Conservation (phyloP, 2,888 invertebrate genomes). For the Philereme vetulata region DNA sequence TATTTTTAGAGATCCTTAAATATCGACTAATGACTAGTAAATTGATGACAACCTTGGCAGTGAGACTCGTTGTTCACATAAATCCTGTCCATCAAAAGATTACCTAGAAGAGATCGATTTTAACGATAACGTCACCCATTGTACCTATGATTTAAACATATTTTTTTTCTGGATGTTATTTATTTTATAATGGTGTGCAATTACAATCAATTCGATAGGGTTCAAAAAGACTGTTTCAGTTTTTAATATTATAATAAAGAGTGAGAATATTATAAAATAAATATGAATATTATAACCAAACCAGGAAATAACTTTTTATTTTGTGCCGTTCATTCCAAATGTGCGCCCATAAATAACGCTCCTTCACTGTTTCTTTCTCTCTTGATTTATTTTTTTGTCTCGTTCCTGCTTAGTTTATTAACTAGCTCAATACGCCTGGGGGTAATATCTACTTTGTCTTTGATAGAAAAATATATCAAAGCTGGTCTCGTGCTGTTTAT, state of each 20-base stretch:
- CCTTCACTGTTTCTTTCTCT: slow-evolving; percentile 69
- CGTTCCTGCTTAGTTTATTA: slow-evolving; percentile 68
- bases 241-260: slow-evolving; percentile 6
- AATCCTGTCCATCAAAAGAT: no score
- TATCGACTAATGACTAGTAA: no score
- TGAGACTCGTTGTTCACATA: no score
- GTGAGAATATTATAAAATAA: slow-evolving; percentile 39
- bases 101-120: no score
- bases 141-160: no score
- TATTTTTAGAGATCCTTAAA: no score
- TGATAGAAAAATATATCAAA: slow-evolving; percentile 31
- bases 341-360: slow-evolving; percentile 82
- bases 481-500: slow-evolving; percentile 23
- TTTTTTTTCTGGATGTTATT: no score
- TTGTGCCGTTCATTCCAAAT: slow-evolving; percentile 77
- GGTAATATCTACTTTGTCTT: slow-evolving; percentile 51
- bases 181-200: no score
- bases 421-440: slow-evolving; percentile 68
- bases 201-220: not conserved
- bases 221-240: not conserved
- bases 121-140: no score
- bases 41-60: no score
- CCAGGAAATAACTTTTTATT: slow-evolving; percentile 74
- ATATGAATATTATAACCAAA: slow-evolving; percentile 67
- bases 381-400: slow-evolving; percentile 65